Evolutionary conservation across 2,113 vertebrate genomes (phyloP), one percentile per base, ranked within the genome.

Genomic region (Protobothrops mucrosquamatus): DNA sequence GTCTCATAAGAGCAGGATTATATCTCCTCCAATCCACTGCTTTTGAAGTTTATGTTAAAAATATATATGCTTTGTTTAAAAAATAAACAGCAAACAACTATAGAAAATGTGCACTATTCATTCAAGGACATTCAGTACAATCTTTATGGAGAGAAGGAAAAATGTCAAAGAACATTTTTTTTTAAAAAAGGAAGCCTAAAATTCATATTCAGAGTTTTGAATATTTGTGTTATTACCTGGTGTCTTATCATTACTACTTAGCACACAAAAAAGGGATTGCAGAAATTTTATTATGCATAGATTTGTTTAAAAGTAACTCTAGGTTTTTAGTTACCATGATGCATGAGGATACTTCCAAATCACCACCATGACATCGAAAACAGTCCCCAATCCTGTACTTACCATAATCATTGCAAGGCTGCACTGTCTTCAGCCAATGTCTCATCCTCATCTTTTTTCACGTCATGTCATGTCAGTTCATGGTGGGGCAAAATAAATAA

Each of bases 1-100:
- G 94, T 74, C 46, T 95, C 93, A 94, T 89, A 95, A 94, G 91
- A 69, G 2, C 86, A 94, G 91, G 74, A 64, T 10, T 39, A 92
- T 95, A 92, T 96, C 89, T 94, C 94, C 96, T 96, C n/a, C 89
- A 95, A 54, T 91, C 55, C 43, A 91, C 88, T 96, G 93, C 14
- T 93, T 96, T 96, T 96, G 95, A 97, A 94, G 29, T 59, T 34
- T 85, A 34, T 69, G 86, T 39, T 81, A 20, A 81, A 69, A 39
- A 81, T 3, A 34, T 20, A 15, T 39, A 39, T 20, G 18, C n/a
- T 81, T 81, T 81, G 14, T 8, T 81, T 81, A 39, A 81, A 81
- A 81, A 81, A 81, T 81, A 81, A 39, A 39, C 14, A 39, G n/a
- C 15, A 39, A 81, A 81, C 61, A 39, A 20, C 15, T 81, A 39